Evolutionary conservation across 2,797 vertebrate genomes (phyloP).

Genomic region (Intellagama lesueurii): DNA sequence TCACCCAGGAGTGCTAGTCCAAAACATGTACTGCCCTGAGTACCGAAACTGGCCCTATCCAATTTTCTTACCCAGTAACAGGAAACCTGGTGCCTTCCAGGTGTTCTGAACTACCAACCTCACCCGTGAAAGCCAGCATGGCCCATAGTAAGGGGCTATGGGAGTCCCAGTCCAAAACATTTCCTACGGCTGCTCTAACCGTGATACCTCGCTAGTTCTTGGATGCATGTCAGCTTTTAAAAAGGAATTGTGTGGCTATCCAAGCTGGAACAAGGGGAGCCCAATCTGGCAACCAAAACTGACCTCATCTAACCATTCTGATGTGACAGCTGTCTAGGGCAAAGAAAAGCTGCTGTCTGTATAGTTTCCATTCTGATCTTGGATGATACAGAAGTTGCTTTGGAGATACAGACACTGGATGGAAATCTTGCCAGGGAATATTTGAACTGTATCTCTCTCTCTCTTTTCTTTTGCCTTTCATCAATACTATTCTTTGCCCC

Average conservation of each 20-base stretch:
- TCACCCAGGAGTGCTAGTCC: no score
- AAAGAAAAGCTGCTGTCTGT: not conserved
- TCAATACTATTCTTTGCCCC: no score
- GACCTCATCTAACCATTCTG: not conserved
- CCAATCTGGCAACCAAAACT: not conserved
- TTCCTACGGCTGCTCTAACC: not conserved
- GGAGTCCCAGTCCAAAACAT: no score
- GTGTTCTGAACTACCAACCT: no score
- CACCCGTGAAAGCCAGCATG: no score
- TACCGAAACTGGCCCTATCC: no score
- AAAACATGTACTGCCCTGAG: no score
- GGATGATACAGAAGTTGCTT: not conserved
- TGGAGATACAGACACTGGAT: not conserved
- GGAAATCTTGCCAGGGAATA: not conserved
- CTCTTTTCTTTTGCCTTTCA: not conserved
- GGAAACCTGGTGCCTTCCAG: no score
- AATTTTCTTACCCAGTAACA: no score
- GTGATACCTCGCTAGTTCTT: not conserved
- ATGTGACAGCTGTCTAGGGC: not conserved
- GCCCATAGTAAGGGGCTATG: no score
- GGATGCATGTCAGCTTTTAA: not conserved
- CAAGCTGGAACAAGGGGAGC: not conserved
- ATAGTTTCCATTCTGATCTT: not conserved
- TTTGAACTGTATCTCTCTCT: not conserved
- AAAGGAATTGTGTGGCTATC: not conserved